Base-by-base conservation (phyloP, 2,113 vertebrate species). In the Scytalopus superciliaris region DNA sequence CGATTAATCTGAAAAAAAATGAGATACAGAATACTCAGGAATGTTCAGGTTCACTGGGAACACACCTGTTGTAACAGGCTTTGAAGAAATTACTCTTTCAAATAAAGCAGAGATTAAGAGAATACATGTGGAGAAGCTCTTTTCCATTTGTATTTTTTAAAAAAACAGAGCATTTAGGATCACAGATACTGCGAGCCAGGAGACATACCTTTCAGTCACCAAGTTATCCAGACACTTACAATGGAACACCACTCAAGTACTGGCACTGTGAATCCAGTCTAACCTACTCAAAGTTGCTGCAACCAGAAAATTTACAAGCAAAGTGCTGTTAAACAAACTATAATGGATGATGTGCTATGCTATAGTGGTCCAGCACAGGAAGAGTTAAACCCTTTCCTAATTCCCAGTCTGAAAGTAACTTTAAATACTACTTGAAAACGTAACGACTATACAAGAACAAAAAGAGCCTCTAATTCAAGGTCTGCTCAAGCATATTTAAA, bases 1-100 rank as follows among this genome's bases (percentile, higher is more conserved):
- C 99, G 98, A 98, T 99, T 99, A 98, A 99, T 99, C 99, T 99
- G 97, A 68, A 97, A 90, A 49, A 69, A 91, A 97, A 96, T 12
- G 79, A 89, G 95, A 95, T 87, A 80, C 39, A 85, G 89, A 84
- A 80, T 39, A 91, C 44, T 92, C 67, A 84, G 83, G 37, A 40
- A 82, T 31, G 33, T 53, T 67, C 91, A 59, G n/a, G 14, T 88
- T 94, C 79, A 47, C n/a, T 40, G 40, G n/a, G 35, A 82, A 91
- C 25, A 40, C 15, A 44, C 40, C 63, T 60, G 45, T 45, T 93
- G 16, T 62, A 74, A 77, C 23, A 72, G 25, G 14, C 73, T 94
- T 63, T 60, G 56, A 27, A 84, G 40, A 88, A 94, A 57, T 6
- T 3, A 25, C 57, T 73, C 28, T 76, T 88, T 88, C 40, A 79